Base-by-base conservation (phyloP, 2,797 vertebrate species). In the Decapterus maruadsi region DNA sequence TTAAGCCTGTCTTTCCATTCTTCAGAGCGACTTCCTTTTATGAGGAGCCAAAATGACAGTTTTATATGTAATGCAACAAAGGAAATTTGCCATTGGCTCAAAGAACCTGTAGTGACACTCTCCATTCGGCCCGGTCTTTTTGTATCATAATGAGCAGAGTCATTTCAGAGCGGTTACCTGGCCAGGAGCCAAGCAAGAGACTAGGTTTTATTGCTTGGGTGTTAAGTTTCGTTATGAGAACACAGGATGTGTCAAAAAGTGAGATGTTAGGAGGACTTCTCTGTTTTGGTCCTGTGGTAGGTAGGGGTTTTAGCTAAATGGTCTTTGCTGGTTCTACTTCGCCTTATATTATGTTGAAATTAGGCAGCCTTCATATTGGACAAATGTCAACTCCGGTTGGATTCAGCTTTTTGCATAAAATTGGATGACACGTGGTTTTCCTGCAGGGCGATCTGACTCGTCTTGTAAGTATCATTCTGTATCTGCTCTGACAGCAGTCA, bases 201-300 rank as follows among this genome's bases (percentile, higher is more conserved):
- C 20, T 36, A 6, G 26, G 13, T 43, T 72, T 12, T 68, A 11
- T 61, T 38, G 63, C 29, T 34, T 61, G 38, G 29, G 56, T 56
- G 64, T 79, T 72, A 1, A 36, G 78, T 89, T 90, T 89, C 78
- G 78, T 40, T 85, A 55, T 89, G 83, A 86, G 46, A 11, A 43
- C 87, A 90, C 83, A 90, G 90, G 92, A 93, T 88, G 86, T 92
- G 91, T 91, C 86, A 78, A 68, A 92, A 93, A 16, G n/a, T 19
- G 42, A 62, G n/a, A 43, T 54, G 36, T 78, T 75, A 56, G 34
- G 45, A 59, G 8, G 70, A 51, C 70, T 80, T 84, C 12, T 14
- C 45, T 56, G 80, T 72, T 76, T 38, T 26, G 40, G 26, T 54
- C 11, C 50, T 65, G 16, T 63, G 5, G 19, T 69, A 26, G 6